Evolutionary conservation across 2,113 vertebrate species (phyloP).

Genomic region (Pangasianodon gigas): DNA sequence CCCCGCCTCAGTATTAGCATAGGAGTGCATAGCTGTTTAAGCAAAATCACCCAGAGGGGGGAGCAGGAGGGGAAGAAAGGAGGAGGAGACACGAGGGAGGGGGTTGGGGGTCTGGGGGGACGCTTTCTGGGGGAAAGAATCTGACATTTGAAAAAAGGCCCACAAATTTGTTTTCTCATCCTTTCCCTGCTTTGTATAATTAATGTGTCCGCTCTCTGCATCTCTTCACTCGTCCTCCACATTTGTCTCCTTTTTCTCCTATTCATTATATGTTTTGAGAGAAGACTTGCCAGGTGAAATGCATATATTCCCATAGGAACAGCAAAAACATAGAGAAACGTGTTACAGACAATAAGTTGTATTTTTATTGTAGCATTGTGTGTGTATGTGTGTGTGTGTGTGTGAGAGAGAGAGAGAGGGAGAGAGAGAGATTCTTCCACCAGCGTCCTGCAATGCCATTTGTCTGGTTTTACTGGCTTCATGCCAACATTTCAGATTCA

Average conservation of each 20-base stretch:
- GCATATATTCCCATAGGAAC: not conserved
- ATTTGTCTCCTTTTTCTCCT: not conserved
- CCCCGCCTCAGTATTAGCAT: constrained; percentile 31
- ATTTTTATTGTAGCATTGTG: not conserved
- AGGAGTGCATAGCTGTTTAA: constrained; percentile 37
- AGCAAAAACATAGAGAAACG: not conserved
- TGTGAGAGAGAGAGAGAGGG: too few species aligned
- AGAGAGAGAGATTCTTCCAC: not conserved
- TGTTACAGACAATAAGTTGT: not conserved
- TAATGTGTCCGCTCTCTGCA: not conserved
- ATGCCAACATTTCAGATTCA: constrained; percentile 11
- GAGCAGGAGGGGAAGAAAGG: not conserved
- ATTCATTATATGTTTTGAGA: not conserved
- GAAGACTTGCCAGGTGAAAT: not conserved
- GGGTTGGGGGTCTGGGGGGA: not conserved
- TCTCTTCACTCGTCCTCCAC: not conserved
- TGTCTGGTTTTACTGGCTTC: constrained; percentile 14
- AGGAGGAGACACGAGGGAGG: not conserved
- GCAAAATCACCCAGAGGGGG: not conserved
- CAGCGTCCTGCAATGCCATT: not conserved
- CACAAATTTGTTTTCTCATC: constrained; percentile 15
- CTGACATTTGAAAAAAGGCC: constrained; percentile 5
- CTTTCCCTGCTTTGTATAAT: constrained; percentile 18
- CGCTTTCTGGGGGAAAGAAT: not conserved
- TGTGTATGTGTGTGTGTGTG: not conserved